Evolutionary conservation across 1,140 invertebrate species (phyloP).

Genomic region (Maconellicoccus hirsutus): DNA sequence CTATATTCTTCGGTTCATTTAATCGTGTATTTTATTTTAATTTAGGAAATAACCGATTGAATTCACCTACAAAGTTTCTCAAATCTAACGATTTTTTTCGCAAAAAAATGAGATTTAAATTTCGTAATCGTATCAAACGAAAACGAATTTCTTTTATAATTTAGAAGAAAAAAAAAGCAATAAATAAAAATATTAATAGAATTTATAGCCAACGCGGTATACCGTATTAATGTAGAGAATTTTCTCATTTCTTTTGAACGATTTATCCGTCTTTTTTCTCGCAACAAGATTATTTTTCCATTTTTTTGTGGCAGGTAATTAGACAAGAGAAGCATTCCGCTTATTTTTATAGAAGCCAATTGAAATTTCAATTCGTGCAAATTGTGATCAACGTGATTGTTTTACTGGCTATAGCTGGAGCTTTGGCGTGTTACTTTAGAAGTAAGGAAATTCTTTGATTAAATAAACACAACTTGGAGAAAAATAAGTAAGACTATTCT

Average conservation of each 20-base stretch:
- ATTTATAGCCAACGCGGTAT: background rate
- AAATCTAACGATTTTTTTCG: no score
- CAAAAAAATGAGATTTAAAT: background rate
- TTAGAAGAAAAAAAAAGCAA: background rate
- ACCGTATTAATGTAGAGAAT: background rate
- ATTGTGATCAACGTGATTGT: conserved; percentile 13
- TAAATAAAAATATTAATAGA: background rate
- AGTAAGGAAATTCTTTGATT: background rate
- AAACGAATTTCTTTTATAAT: no score
- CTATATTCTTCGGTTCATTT: no score
- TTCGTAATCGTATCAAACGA: background rate
- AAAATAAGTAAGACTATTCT: no score
- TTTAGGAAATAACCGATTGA: background rate
- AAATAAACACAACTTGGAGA: no score
- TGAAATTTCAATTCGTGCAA: conserved; percentile 9
- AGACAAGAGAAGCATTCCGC: background rate
- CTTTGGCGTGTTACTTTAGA: background rate
- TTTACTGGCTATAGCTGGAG: background rate
- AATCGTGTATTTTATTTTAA: no score
- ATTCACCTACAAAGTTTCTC: background rate
- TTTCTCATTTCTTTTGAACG: background rate
- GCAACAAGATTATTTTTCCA: conserved; percentile 10
- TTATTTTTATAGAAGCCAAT: background rate
- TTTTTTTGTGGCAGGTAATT: background rate
- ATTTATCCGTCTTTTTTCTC: conserved; percentile 6